Conservation (phyloP, 2,888 invertebrate species). For the Lepidocyrtinus sp. region DNA sequence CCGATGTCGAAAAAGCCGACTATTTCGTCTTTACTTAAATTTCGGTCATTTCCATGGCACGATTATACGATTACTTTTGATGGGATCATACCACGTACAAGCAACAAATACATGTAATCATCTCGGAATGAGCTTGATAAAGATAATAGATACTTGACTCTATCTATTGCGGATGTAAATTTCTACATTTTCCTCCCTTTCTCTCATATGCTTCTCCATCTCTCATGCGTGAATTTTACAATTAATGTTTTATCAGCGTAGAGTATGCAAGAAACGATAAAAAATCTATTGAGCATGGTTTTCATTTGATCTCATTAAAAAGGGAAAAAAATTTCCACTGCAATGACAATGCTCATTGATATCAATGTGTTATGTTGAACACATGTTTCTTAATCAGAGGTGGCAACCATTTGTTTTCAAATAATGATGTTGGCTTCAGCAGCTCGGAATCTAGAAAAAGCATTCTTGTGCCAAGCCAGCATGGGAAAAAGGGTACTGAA, state of each 20-base stretch:
- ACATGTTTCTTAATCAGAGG: slow-evolving; percentile 16
- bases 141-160: slow-evolving; percentile 20
- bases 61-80: slow-evolving; percentile 20
- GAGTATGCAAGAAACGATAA: not conserved
- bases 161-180: slow-evolving; percentile 18
- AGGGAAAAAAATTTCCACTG: slow-evolving; percentile 2
- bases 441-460: not conserved
- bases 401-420: slow-evolving; percentile 21
- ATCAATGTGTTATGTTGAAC: not conserved
- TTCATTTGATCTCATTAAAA: slow-evolving; percentile 20
- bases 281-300: slow-evolving; percentile 8
- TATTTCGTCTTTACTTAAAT: too few species aligned
- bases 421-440: slow-evolving; percentile 9
- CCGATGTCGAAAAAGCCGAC: too few species aligned
- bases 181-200: not conserved
- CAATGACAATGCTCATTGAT: not conserved
- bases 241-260: slow-evolving; percentile 10
- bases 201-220: slow-evolving; percentile 4
- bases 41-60: not conserved
- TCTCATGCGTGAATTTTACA: slow-evolving; percentile 1
- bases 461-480: not conserved
- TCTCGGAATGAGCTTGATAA: slow-evolving; percentile 15
- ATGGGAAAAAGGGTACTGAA: not conserved
- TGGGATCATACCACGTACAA: not conserved
- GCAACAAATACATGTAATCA: slow-evolving; percentile 17